Base-by-base conservation (phyloP, 1,140 invertebrate genomes). In the Conus ventricosus region DNA sequence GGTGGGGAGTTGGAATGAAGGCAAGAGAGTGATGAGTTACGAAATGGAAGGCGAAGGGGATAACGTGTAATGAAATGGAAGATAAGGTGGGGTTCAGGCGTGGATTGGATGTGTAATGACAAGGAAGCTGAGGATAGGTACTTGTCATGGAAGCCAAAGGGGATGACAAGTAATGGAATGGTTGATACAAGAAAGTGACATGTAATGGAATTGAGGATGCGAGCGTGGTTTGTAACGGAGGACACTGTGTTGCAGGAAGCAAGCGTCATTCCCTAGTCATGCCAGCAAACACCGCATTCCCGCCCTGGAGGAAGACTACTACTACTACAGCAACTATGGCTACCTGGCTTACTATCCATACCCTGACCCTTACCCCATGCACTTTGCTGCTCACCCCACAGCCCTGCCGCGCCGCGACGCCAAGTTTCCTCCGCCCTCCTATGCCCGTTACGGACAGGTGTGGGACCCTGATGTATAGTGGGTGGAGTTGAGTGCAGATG, bases 241-340 rank as follows among this genome's bases (percentile, higher is more conserved):
- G 67, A 17, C 11, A 71, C 20, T 71, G 67, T 71, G 67, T 54
- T 39, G 57, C 75, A 87, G 85, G 17, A 20, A 90, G 89, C 71
- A 92, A 92, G 80, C 86, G 90, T n/a, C 91, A 90, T 85, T 88
- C 87, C 75, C 88, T 13, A 88, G 86, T 85, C 85, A 89, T 27
- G 83, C 67, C 84, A 91, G 86, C 51, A 93, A 93, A 80, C 92
- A 90, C 85, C 89, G 93, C 60, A 92, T 93, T 87, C 93, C 94
- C 88, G 93, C 93, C 84, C 91, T 92, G 84, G 93, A 95, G 88
- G 93, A 92, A 75, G 93, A 94, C 82, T 93, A 93, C 84, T 88
- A 88, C 60, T 89, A 90, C 87, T 83, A 90, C 55, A 91, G 92
- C 86, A 71, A 71, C 20, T 71, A 71, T n/a, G 17, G 17, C 67